Conservation (phyloP, 2,113 vertebrate species). For the Genyomyrus donnyi region DNA sequence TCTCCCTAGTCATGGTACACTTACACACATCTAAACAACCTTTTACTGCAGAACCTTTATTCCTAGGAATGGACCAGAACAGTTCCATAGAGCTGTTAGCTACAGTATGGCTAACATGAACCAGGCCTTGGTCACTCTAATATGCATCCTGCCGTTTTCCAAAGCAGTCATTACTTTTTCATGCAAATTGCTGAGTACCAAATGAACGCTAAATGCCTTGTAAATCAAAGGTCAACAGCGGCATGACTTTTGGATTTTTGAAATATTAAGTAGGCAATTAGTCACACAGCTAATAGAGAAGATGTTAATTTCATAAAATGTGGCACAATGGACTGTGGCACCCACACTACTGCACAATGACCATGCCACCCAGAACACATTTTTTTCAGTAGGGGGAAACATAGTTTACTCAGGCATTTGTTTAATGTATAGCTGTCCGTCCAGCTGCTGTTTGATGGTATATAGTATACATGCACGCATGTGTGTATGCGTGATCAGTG, state of each 20-base stretch:
- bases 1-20: too few relatives aligned
- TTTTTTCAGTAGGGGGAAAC: neutral
- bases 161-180: neutral
- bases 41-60: neutral
- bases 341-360: neutral
- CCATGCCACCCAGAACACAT: neutral
- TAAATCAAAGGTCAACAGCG: neutral
- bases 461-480: neutral
- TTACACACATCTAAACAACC: neutral
- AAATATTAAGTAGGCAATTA: neutral
- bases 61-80: neutral
- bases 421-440: neutral
- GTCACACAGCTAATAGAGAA: neutral
- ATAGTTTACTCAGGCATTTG: neutral
- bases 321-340: neutral
- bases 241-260: slow-evolving; percentile 1
- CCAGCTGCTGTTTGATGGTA: neutral
- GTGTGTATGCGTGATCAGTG: neutral
- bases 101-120: neutral
- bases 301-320: neutral
- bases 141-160: neutral
- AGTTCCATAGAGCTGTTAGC: neutral
- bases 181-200: neutral
- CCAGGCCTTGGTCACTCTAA: neutral
- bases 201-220: neutral